Conservation (phyloP, 2,797 vertebrate genomes). For the Buphagus erythrorhynchus region DNA sequence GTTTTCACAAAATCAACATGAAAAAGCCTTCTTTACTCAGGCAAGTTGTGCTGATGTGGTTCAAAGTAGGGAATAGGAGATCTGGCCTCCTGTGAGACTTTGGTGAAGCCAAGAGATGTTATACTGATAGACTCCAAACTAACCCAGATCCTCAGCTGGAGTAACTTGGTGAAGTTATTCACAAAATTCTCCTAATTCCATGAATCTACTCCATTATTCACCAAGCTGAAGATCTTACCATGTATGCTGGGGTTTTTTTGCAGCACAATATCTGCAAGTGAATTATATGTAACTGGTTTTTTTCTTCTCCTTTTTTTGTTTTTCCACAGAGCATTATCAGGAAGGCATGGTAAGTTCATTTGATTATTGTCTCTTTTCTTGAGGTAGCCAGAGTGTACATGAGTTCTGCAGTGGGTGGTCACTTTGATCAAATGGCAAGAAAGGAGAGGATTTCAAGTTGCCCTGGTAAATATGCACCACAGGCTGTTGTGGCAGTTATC, state of each 20-base stretch:
- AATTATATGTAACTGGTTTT: neutral
- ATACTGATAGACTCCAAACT: neutral
- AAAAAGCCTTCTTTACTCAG: neutral
- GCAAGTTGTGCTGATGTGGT: neutral
- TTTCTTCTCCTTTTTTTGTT: conserved; percentile 1
- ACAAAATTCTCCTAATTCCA: neutral
- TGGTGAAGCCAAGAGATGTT: neutral
- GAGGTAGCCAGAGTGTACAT: neutral
- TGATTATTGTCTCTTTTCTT: neutral
- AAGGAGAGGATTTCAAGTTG: neutral
- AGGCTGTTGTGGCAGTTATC: neutral
- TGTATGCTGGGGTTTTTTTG: neutral
- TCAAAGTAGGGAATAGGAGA: neutral
- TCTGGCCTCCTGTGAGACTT: neutral
- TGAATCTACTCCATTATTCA: neutral
- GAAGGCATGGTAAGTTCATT: conserved; percentile 89
- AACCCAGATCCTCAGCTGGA: neutral
- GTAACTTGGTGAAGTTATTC: neutral
- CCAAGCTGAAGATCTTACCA: neutral
- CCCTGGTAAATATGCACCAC: neutral
- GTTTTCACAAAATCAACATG: neutral
- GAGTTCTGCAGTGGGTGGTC: neutral
- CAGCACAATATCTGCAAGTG: neutral
- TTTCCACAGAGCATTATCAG: conserved; percentile 88
- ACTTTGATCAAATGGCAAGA: neutral